Conservation (phyloP, 2,113 vertebrate species). For the Cyphomyrus discorhynchus region DNA sequence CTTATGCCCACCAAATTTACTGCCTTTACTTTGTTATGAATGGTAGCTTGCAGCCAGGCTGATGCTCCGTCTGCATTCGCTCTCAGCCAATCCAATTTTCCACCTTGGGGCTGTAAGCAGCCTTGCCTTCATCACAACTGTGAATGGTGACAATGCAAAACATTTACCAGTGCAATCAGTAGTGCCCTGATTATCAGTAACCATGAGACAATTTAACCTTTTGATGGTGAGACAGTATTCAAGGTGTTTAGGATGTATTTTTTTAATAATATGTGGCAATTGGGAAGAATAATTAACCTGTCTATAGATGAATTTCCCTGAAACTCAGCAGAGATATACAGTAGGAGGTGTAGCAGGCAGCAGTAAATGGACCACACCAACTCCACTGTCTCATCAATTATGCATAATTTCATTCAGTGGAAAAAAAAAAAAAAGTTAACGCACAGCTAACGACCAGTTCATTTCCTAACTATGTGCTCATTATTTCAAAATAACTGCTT, state of each 20-base stretch:
- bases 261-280: neutral
- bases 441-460: neutral
- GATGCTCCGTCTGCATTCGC: neutral
- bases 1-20: neutral
- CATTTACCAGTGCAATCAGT: neutral
- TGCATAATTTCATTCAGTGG: neutral
- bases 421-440: neutral
- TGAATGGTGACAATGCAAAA: slow-evolving; percentile 1
- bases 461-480: neutral
- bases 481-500: neutral
- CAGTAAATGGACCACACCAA: neutral
- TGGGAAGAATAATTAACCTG: neutral
- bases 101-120: slow-evolving; percentile 4
- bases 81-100: slow-evolving; percentile 14
- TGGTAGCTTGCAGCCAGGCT: neutral
- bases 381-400: neutral
- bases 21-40: neutral
- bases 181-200: neutral
- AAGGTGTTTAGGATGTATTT: neutral
- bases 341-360: neutral
- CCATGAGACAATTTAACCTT: neutral
- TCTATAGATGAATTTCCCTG: neutral
- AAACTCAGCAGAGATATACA: neutral
- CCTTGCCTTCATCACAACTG: neutral
- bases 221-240: neutral